Evolutionary conservation across 2,888 invertebrate genomes (phyloP).

Genomic region (Apamea crenata): DNA sequence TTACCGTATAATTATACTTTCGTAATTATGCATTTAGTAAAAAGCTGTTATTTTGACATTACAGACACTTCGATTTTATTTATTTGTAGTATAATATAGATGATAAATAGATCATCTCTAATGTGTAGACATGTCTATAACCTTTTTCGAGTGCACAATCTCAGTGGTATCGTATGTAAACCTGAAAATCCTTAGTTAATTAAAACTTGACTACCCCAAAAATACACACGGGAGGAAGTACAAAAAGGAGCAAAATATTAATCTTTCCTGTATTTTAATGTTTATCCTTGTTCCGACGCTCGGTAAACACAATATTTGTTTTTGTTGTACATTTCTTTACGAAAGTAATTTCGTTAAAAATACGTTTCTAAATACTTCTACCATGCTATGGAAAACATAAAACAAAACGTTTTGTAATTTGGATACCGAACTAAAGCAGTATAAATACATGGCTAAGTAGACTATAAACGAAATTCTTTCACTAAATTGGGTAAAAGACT

Average conservation of each 20-base stretch:
- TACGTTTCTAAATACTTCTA: slow-evolving; percentile 45
- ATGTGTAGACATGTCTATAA: background rate
- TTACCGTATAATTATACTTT: too few relatives aligned
- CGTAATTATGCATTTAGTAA: background rate
- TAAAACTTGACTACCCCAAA: slow-evolving; percentile 27
- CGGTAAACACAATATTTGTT: slow-evolving; percentile 53
- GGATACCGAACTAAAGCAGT: slow-evolving; percentile 39
- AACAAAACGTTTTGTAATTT: slow-evolving; percentile 61
- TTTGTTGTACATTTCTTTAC: slow-evolving; percentile 48
- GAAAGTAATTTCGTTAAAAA: slow-evolving; percentile 61
- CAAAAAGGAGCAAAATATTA: slow-evolving; percentile 43
- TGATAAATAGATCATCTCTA: background rate
- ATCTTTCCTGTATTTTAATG: slow-evolving; percentile 51
- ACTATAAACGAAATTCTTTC: slow-evolving; percentile 65
- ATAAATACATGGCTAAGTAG: slow-evolving; percentile 41
- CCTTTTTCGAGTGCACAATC: background rate
- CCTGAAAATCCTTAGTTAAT: slow-evolving; percentile 19
- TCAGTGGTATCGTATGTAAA: slow-evolving; percentile 1
- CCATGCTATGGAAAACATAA: slow-evolving; percentile 28
- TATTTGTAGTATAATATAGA: background rate
- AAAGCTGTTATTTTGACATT: background rate
- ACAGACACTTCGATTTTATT: background rate
- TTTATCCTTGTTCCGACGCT: slow-evolving; percentile 54
- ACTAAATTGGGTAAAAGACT: slow-evolving; percentile 70
- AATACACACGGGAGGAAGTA: slow-evolving; percentile 33